Conservation (phyloP, 2,888 invertebrate genomes). For the Clanis bilineata region DNA sequence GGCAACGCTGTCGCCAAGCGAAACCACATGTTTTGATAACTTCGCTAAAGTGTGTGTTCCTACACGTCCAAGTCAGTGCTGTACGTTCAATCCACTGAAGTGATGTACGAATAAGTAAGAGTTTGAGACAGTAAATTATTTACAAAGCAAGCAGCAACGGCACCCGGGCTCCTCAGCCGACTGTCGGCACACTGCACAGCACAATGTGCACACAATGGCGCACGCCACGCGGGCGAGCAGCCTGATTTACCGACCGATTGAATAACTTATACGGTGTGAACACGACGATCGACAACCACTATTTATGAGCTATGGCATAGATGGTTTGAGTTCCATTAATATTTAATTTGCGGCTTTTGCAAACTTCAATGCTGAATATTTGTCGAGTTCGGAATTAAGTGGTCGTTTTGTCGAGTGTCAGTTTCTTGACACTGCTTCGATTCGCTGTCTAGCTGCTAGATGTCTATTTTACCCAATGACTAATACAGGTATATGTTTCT, state of each 20-base stretch:
- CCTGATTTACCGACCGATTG: conserved; percentile 59
- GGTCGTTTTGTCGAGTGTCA: neutral
- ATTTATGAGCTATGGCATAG: conserved; percentile 16
- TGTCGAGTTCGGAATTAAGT: neutral
- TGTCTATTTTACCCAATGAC: neutral
- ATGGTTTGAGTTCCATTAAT: neutral
- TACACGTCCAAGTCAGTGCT: no score
- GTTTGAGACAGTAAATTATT: conserved; percentile 11
- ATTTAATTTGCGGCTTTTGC: neutral
- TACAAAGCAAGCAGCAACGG: conserved; percentile 29
- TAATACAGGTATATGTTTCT: no score
- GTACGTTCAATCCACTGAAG: neutral
- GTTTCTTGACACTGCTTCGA: neutral
- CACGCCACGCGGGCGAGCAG: conserved; percentile 46
- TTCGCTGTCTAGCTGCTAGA: neutral
- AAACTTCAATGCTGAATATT: neutral
- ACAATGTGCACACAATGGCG: conserved; percentile 42
- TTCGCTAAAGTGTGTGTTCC: no score
- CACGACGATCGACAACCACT: conserved; percentile 37
- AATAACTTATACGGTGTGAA: conserved; percentile 53
- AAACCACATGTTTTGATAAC: no score
- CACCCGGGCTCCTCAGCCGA: no score
- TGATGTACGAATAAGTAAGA: conserved; percentile 12
- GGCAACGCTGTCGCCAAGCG: no score
- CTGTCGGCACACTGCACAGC: conserved; percentile 43